phyloP scores from a whole-genome alignment of 2,797 vertebrate species.

The Bradypodion ventrale region DNA sequence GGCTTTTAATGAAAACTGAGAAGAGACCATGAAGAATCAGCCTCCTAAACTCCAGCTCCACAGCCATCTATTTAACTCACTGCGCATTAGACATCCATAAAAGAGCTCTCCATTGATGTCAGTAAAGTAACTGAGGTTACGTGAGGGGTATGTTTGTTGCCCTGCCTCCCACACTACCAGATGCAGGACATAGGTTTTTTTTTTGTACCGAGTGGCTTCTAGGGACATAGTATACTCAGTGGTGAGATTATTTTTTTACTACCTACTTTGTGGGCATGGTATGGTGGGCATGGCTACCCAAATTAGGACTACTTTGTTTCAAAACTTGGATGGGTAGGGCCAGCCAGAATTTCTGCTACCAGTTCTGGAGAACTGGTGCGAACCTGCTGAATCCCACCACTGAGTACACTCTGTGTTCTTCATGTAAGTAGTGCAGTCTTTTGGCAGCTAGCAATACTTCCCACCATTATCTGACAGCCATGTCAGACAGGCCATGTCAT shows the following conservation, averaged over 20 bases:
- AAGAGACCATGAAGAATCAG: no score
- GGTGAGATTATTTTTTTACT: no score
- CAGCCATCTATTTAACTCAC: neutral
- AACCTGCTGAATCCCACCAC: no score
- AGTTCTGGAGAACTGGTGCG: no score
- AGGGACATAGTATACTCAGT: no score
- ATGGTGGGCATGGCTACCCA: no score
- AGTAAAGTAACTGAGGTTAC: neutral
- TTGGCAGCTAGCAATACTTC: neutral
- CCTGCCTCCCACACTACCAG: neutral
- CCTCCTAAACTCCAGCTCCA: neutral
- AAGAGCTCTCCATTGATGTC: neutral
- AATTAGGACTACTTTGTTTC: no score
- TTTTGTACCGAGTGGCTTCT: neutral
- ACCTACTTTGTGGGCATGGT: no score
- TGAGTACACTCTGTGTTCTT: neutral
- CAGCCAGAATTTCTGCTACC: no score
- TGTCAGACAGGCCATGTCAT: neutral
- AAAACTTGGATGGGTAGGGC: no score
- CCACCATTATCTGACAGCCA: neutral
- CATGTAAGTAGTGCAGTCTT: neutral
- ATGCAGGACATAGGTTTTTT: neutral
- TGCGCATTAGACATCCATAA: neutral
- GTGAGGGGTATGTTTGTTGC: neutral
- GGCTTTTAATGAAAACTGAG: neutral